Evolutionary conservation across 2,797 vertebrate genomes (phyloP).

Genomic region (Tapirus indicus): DNA sequence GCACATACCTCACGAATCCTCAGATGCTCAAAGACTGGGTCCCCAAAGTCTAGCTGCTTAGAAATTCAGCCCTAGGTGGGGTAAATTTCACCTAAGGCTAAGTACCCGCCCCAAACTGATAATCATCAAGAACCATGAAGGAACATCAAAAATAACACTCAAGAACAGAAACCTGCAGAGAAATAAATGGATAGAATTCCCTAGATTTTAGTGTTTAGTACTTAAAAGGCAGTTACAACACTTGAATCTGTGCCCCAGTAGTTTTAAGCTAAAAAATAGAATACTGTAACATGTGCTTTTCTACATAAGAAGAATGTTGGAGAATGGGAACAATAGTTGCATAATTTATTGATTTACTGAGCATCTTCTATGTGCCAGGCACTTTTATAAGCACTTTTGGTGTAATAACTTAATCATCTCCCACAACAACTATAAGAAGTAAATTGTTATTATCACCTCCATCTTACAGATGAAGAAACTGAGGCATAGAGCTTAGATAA

Average conservation of each 20-base stretch:
- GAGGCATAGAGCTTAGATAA: background rate
- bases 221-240: slow-evolving; percentile 10
- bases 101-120: background rate
- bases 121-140: slow-evolving; percentile 18
- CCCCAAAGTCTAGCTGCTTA: background rate
- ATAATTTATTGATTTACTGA: background rate
- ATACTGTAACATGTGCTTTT: background rate
- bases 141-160: slow-evolving; percentile 26
- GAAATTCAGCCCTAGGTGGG: background rate
- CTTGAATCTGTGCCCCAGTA: background rate
- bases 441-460: background rate
- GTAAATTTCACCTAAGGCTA: background rate
- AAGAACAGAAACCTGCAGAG: background rate
- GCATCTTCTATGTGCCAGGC: background rate
- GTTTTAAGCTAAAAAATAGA: background rate
- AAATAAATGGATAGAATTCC: background rate
- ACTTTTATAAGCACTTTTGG: background rate
- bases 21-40: background rate
- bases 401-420: background rate
- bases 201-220: background rate
- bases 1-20: background rate
- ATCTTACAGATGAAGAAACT: background rate
- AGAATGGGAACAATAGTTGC: background rate
- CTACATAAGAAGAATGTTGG: background rate
- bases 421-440: background rate